Conservation (phyloP, 2,888 invertebrate genomes). For the Nasonia oneida region DNA sequence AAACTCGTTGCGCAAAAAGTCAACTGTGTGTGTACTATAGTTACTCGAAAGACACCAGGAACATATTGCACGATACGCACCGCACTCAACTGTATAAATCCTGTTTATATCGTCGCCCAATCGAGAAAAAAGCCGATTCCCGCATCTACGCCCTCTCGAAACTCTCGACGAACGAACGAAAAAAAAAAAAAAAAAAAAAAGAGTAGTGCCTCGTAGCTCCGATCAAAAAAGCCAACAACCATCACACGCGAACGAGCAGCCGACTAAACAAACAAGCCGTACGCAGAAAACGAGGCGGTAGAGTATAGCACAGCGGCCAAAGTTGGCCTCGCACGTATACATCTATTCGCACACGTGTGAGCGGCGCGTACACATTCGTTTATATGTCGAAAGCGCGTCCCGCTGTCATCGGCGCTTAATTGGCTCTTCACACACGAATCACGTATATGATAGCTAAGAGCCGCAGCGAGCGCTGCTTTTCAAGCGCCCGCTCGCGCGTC, state of each 20-base stretch:
- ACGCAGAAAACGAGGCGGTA: background rate
- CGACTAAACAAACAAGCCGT: background rate
- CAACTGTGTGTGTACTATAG: no score
- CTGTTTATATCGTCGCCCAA: background rate
- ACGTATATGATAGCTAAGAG: constrained; percentile 54
- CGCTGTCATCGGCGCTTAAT: constrained; percentile 53
- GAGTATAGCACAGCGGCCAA: background rate
- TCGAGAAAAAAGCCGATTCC: background rate
- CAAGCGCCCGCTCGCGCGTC: constrained; percentile 4
- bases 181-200: background rate
- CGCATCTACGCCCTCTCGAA: background rate
- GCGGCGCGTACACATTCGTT: background rate
- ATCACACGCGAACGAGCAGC: background rate
- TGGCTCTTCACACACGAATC: constrained; percentile 59
- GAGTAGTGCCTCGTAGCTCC: background rate
- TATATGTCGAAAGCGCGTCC: background rate
- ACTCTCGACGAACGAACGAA: background rate
- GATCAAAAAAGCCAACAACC: background rate
- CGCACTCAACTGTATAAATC: background rate
- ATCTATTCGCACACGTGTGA: background rate
- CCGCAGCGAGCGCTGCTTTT: constrained; percentile 21
- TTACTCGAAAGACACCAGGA: no score
- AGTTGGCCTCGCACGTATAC: background rate
- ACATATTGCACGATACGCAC: background rate
- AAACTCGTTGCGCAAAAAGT: no score